Conservation (phyloP, 2,113 vertebrate genomes). For the Meles meles region DNA sequence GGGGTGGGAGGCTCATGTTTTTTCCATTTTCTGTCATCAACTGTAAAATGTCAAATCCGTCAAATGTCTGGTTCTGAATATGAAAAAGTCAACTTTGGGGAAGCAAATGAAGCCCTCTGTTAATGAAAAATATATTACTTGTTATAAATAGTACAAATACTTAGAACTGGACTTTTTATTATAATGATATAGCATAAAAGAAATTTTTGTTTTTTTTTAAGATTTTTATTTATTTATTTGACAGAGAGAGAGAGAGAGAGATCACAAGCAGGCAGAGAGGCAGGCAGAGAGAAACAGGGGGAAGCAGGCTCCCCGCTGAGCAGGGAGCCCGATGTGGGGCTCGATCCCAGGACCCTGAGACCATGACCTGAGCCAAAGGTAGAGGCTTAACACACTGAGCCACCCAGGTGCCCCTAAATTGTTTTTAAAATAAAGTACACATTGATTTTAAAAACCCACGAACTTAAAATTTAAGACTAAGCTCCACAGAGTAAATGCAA, state of each 20-base stretch:
- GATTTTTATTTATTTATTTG: too few relatives aligned
- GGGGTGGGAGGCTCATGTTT: neutral
- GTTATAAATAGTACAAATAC: neutral
- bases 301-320: too few relatives aligned
- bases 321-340: too few relatives aligned
- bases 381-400: too few relatives aligned
- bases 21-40: constrained; percentile 45
- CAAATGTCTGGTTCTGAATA: constrained; percentile 24
- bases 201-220: neutral
- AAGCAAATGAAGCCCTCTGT: neutral
- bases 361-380: too few relatives aligned
- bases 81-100: constrained; percentile 27
- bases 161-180: neutral
- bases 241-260: too few relatives aligned
- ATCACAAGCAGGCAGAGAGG: too few relatives aligned
- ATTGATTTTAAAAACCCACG: neutral
- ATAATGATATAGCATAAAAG: neutral
- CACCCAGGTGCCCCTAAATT: too few relatives aligned
- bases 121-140: neutral
- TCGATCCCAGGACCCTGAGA: too few relatives aligned
- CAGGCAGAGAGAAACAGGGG: too few relatives aligned
- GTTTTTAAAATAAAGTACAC: neutral
- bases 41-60: neutral
- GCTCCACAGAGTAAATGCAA: neutral
- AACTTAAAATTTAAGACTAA: constrained; percentile 19